phyloP scores from a whole-genome alignment of 2,888 invertebrate genomes.

The Cetonia aurata region DNA sequence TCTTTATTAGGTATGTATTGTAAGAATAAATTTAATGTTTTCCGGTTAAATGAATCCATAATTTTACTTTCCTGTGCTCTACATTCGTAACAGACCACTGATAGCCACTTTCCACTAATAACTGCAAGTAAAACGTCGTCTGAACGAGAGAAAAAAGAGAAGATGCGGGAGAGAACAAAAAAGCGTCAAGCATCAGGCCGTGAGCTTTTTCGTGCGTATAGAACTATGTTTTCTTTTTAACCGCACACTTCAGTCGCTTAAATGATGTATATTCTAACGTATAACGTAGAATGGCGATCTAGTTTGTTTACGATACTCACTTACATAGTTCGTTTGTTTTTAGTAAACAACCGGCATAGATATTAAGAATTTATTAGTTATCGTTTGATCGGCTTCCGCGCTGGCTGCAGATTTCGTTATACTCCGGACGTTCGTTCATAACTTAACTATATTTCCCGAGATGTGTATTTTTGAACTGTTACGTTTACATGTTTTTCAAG shows the following conservation, averaged over 20 bases:
- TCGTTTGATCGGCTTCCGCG: slow-evolving; percentile 12
- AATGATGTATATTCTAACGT: slow-evolving; percentile 14
- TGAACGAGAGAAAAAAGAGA: slow-evolving; percentile 7
- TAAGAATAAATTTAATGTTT: slow-evolving; percentile 13
- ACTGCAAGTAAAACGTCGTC: slow-evolving; percentile 2
- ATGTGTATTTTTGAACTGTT: slow-evolving; percentile 74
- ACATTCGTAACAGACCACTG: slow-evolving; percentile 19
- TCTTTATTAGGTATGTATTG: slow-evolving; percentile 13
- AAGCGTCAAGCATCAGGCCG: slow-evolving; percentile 7
- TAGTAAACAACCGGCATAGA: slow-evolving; percentile 3
- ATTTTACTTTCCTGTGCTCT: slow-evolving; percentile 41
- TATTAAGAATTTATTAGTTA: slow-evolving; percentile 30
- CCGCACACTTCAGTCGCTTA: slow-evolving; percentile 4
- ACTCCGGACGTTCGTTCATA: not conserved
- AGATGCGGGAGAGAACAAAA: slow-evolving; percentile 6
- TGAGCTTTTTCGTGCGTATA: slow-evolving; percentile 53
- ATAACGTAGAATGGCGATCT: not conserved
- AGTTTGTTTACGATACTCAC: slow-evolving; percentile 9
- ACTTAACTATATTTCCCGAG: slow-evolving; percentile 15
- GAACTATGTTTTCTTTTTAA: slow-evolving; percentile 49
- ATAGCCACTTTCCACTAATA: slow-evolving; percentile 50
- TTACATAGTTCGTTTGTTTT: slow-evolving; percentile 7
- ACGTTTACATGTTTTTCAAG: slow-evolving; percentile 70
- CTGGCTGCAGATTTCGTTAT: not conserved
- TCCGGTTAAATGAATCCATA: slow-evolving; percentile 30